Evolutionary conservation across 2,888 invertebrate species (phyloP), one percentile per base, ranked within the genome.

Genomic region (Xestia sexstrigata): DNA sequence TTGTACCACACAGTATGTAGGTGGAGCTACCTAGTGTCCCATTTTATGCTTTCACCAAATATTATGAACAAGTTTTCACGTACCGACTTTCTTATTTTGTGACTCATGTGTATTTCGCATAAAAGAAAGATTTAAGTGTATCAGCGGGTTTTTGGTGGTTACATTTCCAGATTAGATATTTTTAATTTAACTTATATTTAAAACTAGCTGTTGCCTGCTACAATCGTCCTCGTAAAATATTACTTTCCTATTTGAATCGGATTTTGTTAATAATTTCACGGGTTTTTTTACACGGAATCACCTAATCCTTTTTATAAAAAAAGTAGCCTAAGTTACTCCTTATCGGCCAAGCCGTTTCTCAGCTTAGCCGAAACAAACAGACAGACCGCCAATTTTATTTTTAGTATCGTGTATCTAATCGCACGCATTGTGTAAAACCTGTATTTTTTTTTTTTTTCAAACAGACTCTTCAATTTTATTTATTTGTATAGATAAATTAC

Each of bases 21-120:
- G 67, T 42, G 15, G 52, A 75, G 6, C 47, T 70, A 45, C 45
- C 39, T 17, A 65, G 42, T 72, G 70, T 52, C 65, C 78, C 69
- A 82, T 86, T 80, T 75, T 30, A 76, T 69, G 86, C 83, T 83
- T 86, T 83, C 86, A 75, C 86, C 65, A 72, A 78, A 83, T 81
- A 80, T 74, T 70, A 76, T 74, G 73, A 79, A 74, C 72, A 17
- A 49, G 79, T 74, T 26, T 78, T n/a, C 42, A 76, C 47, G 20
- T 68, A 62, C 26, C 1, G 0, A 42, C 85, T 87, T 89, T 78
- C 85, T 82, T 84, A 45, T 74, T 49, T 63, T 62, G 7, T 83
- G 85, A 85, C 67, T 85, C 85, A 83, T 55, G 17, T 77, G 63
- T 20, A 42, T 69, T 66, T 76, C 17, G 45, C 49, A 60, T n/a